phyloP scores from a whole-genome alignment of 2,888 invertebrate species.

The Lithophane semibrunnea region DNA sequence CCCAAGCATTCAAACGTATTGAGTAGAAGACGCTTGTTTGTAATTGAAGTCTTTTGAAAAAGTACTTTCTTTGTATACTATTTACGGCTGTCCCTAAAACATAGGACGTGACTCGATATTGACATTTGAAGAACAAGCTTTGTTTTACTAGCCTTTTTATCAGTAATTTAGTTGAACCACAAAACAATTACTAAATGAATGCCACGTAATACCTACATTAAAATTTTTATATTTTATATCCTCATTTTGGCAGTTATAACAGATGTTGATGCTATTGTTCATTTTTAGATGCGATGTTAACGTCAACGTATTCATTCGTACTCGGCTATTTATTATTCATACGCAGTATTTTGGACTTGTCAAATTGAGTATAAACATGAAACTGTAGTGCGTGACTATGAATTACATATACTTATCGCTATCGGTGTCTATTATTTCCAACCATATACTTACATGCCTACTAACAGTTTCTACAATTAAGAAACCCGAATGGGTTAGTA shows the following conservation, averaged over 20 bases:
- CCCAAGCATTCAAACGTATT: conserved; percentile 54
- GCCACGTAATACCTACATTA: conserved; percentile 18
- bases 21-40: conserved; percentile 55
- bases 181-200: conserved; percentile 37
- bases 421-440: background rate
- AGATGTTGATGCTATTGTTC: conserved; percentile 29
- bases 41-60: conserved; percentile 60
- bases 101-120: conserved; percentile 27
- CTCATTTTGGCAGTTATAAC: conserved; percentile 24
- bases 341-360: conserved; percentile 38
- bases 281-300: conserved; percentile 43
- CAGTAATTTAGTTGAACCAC: conserved; percentile 29
- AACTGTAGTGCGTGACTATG: conserved; percentile 46
- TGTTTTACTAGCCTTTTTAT: conserved; percentile 17
- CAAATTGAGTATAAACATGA: conserved; percentile 23
- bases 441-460: background rate
- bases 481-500: background rate
- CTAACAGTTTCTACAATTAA: background rate
- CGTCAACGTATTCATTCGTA: conserved; percentile 28
- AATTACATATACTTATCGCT: conserved; percentile 33
- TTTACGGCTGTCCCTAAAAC: conserved; percentile 43
- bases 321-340: conserved; percentile 48
- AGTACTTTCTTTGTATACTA: conserved; percentile 54
- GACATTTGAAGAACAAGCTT: conserved; percentile 34
- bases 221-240: conserved; percentile 32